phyloP scores from a whole-genome alignment of 1,140 invertebrate species.

The Megathymus violae region DNA sequence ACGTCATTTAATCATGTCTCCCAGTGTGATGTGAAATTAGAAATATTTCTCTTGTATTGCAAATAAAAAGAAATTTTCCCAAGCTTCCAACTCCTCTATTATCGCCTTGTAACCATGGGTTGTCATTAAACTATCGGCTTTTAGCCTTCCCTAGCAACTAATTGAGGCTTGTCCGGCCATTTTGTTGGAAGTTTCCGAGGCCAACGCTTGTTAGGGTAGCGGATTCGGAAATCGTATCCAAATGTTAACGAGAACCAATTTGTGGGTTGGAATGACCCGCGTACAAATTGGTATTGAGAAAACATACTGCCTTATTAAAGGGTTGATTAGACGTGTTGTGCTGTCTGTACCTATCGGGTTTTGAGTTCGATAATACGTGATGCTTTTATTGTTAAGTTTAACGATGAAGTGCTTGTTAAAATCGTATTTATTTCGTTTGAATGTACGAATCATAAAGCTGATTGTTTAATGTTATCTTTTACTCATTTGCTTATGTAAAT shows the following conservation, averaged over 20 bases:
- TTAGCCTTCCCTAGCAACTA: conserved; percentile 48
- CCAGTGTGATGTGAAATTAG: no score
- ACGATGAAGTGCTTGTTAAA: no score
- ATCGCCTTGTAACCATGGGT: background rate
- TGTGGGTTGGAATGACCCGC: conserved; percentile 54
- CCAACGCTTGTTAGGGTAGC: conserved; percentile 64
- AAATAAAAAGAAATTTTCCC: background rate
- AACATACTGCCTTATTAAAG: conserved; percentile 54
- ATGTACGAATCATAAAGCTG: no score
- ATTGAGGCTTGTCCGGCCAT: conserved; percentile 73
- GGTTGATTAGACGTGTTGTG: conserved; percentile 52
- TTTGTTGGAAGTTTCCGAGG: conserved; percentile 62
- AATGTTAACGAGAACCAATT: conserved; percentile 77
- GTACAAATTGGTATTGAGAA: conserved; percentile 42
- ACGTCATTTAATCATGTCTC: no score
- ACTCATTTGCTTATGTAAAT: no score
- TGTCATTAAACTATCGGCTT: conserved; percentile 22
- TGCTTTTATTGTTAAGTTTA: no score
- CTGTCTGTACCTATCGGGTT: conserved; percentile 26
- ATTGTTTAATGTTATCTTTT: no score
- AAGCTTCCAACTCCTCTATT: background rate
- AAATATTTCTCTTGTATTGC: no score
- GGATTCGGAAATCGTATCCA: conserved; percentile 69
- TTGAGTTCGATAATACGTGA: conserved; percentile 26
- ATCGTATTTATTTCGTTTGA: no score